Evolutionary conservation across 2,797 vertebrate genomes (phyloP), one percentile per base, ranked within the genome.

Genomic region (Pseudochaenichthys georgianus): DNA sequence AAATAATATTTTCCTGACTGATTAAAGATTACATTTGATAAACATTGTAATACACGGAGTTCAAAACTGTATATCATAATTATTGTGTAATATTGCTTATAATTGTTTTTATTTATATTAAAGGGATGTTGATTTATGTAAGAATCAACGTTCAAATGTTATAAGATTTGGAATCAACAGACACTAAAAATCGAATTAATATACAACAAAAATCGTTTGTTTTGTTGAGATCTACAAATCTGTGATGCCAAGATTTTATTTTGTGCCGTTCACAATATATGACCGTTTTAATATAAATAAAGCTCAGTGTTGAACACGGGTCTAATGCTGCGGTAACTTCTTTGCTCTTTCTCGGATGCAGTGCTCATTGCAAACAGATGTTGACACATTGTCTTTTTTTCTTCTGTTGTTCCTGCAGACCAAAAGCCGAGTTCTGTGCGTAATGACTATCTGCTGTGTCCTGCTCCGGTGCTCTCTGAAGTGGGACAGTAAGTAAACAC

Each of bases 401-500:
- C 38, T 48, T n/a, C 10, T 47, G n/a, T 17, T 54, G 5, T 60
- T 17, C 51, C 95, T 94, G 4, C 92, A 99, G 97, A 81, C 90
- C 90, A 94, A 48, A 96, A 88, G 81, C 96, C 98, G 34, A 95
- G 89, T 58, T 77, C 47, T 0, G 94, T 97, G 75, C 78, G 85
- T 12, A 81, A 92, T 5, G 88, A 95, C 54, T 97, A 96, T 77
- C 84, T 98, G 81, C 93, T 97, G 81, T 99, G 98, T 83, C 96
- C 97, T 21, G 97, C 96, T 4, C 96, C 97, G 0, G 55, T 85
- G 77, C 94, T 99, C 43, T 90, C 95, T 54, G 94, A 95, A 81
- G 95, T 88, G 34, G 97, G 96, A 95, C 95, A 98, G 98, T 99
- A 93, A 98, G 98, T 97, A 91, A 31, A 64, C 50, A 8, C 0